Evolutionary conservation across 2,888 invertebrate species (phyloP).

Genomic region (Hypolimnas misippus): DNA sequence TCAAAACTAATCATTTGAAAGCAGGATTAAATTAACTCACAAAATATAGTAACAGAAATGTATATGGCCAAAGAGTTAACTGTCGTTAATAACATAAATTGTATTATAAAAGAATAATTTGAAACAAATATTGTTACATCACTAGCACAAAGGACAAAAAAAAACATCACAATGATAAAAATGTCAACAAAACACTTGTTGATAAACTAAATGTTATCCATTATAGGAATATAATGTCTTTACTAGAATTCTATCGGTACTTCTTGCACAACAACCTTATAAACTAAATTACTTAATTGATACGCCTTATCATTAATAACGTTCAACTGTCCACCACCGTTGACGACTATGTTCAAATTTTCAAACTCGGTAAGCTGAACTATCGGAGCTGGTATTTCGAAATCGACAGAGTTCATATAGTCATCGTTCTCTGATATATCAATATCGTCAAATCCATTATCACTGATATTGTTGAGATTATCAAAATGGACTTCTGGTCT

Average conservation of each 20-base stretch:
- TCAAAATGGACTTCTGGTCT: constrained; percentile 66
- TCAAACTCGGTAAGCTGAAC: constrained; percentile 62
- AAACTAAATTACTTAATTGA: constrained; percentile 53
- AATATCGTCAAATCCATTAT: constrained; percentile 56
- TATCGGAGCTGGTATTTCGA: constrained; percentile 70
- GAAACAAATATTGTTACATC: too few species aligned
- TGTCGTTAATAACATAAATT: too few species aligned
- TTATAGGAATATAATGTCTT: too few species aligned
- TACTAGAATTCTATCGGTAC: constrained; percentile 72
- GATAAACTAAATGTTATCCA: too few species aligned
- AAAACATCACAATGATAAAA: too few species aligned
- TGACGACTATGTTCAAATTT: constrained; percentile 34
- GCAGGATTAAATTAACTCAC: too few species aligned
- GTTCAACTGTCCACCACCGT: constrained; percentile 24
- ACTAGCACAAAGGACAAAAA: too few species aligned
- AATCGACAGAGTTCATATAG: constrained; percentile 61
- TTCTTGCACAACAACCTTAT: constrained; percentile 67
- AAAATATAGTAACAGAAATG: too few species aligned
- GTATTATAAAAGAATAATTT: too few species aligned
- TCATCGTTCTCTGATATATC: constrained; percentile 57
- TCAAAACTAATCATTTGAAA: too few species aligned
- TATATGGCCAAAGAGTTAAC: too few species aligned
- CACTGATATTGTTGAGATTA: constrained; percentile 45
- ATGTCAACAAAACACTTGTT: too few species aligned
- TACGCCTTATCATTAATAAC: constrained; percentile 20